Evolutionary conservation across 2,113 vertebrate genomes (phyloP).

Genomic region (Gavia stellata): DNA sequence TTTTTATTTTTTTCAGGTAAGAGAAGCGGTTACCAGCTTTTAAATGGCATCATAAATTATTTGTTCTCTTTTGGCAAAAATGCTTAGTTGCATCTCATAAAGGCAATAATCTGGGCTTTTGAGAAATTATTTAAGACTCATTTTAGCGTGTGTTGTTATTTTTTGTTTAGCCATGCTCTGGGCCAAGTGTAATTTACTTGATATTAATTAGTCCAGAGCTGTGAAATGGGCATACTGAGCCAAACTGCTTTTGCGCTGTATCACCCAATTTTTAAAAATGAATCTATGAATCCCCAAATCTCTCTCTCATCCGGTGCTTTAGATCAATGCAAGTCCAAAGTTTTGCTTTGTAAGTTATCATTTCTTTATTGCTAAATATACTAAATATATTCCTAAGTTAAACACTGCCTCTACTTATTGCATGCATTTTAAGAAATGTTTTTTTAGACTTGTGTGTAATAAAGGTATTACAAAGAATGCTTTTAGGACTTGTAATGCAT

Average conservation of each 20-base stretch:
- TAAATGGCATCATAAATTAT: slow-evolving; percentile 22
- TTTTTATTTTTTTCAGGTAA: neutral
- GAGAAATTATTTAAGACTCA: slow-evolving; percentile 7
- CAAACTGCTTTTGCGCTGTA: neutral
- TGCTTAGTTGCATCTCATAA: neutral
- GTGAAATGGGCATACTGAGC: neutral
- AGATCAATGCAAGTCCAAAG: neutral
- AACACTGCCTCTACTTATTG: neutral
- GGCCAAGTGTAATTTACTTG: slow-evolving; percentile 21
- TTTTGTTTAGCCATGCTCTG: slow-evolving; percentile 24
- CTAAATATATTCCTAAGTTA: neutral
- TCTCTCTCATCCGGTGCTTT: neutral
- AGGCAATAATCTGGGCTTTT: neutral
- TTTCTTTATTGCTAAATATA: neutral
- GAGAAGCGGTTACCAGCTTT: slow-evolving; percentile 12
- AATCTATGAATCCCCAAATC: neutral
- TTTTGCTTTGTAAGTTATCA: neutral
- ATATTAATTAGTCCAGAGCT: slow-evolving; percentile 26
- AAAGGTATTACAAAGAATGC: neutral
- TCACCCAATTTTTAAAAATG: neutral
- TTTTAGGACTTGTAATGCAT: neutral
- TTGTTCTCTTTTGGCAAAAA: slow-evolving; percentile 40
- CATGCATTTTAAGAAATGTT: neutral
- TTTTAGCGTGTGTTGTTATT: neutral
- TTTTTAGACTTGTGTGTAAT: neutral